Evolutionary conservation across 35 echinoderm and acorn worm genomes (phyloP).

Genomic region (Ophioderma brevispina): DNA sequence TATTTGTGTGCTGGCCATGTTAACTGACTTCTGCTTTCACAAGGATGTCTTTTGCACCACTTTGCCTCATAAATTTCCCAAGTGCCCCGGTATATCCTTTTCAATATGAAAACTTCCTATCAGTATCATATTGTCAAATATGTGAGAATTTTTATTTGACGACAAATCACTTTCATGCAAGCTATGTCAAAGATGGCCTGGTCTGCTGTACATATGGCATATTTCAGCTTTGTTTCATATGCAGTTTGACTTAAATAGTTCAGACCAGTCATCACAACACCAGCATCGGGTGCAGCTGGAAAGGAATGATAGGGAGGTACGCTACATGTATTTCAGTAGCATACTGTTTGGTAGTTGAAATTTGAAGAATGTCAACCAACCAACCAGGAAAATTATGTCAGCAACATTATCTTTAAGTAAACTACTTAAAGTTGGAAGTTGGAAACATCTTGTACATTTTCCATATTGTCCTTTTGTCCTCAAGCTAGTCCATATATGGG

Average conservation of each 20-base stretch:
- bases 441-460: not conserved
- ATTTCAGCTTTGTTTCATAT: constrained; percentile 4
- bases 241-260: constrained; percentile 5
- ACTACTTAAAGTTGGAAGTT: not conserved
- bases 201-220: constrained; percentile 20
- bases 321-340: not conserved
- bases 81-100: not conserved
- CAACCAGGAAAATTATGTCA: not conserved
- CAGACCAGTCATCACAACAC: constrained; percentile 31
- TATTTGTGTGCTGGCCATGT: too few relatives aligned
- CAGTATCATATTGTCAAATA: constrained; percentile 24
- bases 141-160: not conserved
- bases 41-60: too few relatives aligned
- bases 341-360: too few relatives aligned
- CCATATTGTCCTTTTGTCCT: not conserved
- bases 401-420: not conserved
- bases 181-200: constrained; percentile 33
- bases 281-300: constrained; percentile 30
- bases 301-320: constrained; percentile 16
- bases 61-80: too few relatives aligned
- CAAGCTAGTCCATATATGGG: too few relatives aligned
- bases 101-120: not conserved
- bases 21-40: too few relatives aligned
- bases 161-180: not conserved
- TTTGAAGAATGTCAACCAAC: not conserved